A percentile compares a stretch with the other conserved stretches of the same genome.
Conservation (phyloP, 2,797 vertebrate species). For the Tenualosa thibaudeaui region DNA sequence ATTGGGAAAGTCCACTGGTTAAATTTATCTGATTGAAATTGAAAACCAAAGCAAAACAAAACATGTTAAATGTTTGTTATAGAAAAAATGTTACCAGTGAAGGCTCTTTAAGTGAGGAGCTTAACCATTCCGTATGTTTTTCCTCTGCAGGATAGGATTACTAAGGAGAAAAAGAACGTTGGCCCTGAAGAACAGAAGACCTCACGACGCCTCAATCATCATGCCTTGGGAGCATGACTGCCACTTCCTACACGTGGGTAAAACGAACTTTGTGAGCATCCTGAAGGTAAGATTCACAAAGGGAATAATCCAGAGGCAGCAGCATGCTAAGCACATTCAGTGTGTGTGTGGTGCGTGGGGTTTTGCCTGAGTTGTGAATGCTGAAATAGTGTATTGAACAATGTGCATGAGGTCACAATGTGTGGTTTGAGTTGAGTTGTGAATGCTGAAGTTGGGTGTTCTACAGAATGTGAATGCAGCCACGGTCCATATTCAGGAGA, state of each 20-base stretch:
- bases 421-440: background rate
- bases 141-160: no score
- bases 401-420: no score
- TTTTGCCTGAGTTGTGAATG: background rate
- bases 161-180: no score
- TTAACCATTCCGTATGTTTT: no score
- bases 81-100: no score
- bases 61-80: no score
- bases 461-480: background rate
- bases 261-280: background rate
- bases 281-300: background rate
- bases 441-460: background rate
- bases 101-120: no score
- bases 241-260: no score
- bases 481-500: background rate
- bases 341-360: background rate
- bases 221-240: background rate
- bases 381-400: no score
- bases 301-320: background rate
- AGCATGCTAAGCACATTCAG: background rate
- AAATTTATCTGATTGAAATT: no score
- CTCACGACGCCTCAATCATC: background rate
- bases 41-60: no score
- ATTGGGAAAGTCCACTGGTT: no score
- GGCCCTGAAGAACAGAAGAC: background rate